Conservation (phyloP, 2,797 vertebrate genomes). For the Microctenopoma lineatum region DNA sequence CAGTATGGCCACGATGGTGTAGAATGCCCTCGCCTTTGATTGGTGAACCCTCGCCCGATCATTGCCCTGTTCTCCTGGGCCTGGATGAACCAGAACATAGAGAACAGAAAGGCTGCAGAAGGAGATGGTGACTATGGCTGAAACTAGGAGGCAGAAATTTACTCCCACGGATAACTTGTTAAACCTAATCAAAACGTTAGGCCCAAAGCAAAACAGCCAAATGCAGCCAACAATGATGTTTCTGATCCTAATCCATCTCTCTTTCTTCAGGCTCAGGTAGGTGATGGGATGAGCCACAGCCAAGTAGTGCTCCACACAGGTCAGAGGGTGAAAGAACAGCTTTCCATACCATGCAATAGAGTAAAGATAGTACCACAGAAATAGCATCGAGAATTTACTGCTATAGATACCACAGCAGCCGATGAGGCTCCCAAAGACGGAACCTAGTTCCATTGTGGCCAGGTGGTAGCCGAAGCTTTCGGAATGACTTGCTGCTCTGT, state of each 20-base stretch:
- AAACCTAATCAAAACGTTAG: accelerated
- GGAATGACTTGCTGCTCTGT: no score
- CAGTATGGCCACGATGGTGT: slow-evolving; percentile 29
- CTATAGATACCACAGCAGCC: no score
- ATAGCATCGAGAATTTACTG: no score
- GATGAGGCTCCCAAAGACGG: not conserved
- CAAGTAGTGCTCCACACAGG: not conserved
- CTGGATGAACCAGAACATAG: slow-evolving; percentile 24
- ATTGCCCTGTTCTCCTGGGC: slow-evolving; percentile 25
- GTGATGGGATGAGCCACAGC: slow-evolving; percentile 21
- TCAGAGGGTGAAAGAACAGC: slow-evolving; percentile 8
- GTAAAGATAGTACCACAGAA: no score
- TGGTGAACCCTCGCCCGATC: not conserved
- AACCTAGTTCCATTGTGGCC: no score
- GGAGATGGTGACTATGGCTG: not conserved
- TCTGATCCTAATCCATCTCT: not conserved
- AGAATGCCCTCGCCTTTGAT: slow-evolving; percentile 33
- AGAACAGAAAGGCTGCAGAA: slow-evolving; percentile 53
- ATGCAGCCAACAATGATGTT: not conserved
- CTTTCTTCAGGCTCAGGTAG: slow-evolving; percentile 8
- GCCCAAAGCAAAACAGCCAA: not conserved
- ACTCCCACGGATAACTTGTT: accelerated
- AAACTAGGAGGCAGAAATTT: accelerated
- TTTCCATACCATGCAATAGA: no score
- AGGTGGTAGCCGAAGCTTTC: no score